Percentiles rank a stretch among this genome's conserved stretches.
These are phyloP conservation scores for Caprella mutica DNA, from an alignment of 2,888 invertebrate species.

Conservation along the genomic window DNA sequence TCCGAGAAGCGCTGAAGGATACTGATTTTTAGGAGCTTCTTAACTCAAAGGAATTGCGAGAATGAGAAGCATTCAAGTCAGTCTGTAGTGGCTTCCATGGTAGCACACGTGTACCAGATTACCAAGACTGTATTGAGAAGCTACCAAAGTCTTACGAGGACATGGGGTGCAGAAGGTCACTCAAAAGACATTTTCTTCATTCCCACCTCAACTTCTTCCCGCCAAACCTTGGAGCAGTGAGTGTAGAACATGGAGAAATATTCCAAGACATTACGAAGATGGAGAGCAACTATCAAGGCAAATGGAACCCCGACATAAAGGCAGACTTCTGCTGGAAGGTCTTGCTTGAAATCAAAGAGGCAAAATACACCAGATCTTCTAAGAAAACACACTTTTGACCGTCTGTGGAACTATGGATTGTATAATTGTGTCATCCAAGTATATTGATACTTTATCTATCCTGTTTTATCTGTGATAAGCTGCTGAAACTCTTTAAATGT, in stretches of 20 bases:
- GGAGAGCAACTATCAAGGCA: background rate
- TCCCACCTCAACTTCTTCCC: background rate
- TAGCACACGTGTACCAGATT: background rate
- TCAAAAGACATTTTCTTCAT: background rate
- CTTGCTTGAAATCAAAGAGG: background rate
- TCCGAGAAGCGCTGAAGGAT: slow-evolving; percentile 7
- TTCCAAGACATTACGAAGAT: background rate
- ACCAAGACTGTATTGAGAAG: slow-evolving; percentile 2
- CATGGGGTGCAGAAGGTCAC: slow-evolving; percentile 1
- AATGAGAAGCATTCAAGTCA: slow-evolving; percentile 1
- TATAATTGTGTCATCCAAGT: slow-evolving; percentile 7
- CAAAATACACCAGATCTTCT: slow-evolving; percentile 4
- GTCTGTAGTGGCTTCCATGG: background rate
- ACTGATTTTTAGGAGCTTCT: slow-evolving; percentile 1
- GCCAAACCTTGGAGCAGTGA: background rate
- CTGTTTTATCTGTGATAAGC: background rate
- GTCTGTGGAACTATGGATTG: background rate
- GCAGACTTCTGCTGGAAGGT: background rate
- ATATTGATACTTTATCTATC: background rate
- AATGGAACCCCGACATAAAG: background rate
- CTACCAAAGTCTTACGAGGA: slow-evolving; percentile 10
- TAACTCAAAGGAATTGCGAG: background rate
- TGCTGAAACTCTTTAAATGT: background rate
- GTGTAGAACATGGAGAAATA: background rate
- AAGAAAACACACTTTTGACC: background rate